Evolutionary conservation across 2,113 vertebrate species (phyloP).

Genomic region (Lanius collurio): DNA sequence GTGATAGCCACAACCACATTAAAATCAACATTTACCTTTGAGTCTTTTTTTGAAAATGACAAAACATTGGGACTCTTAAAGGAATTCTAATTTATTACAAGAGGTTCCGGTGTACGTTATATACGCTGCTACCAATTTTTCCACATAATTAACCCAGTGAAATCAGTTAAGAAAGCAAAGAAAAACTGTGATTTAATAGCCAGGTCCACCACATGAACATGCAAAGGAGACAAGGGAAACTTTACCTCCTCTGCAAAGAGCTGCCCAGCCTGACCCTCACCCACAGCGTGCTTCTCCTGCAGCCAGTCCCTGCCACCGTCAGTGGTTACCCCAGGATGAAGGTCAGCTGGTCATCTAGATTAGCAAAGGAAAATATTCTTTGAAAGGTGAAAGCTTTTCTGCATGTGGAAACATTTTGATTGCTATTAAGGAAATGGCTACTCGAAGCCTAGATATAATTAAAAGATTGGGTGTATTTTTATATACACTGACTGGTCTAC

Average conservation of each 20-base stretch:
- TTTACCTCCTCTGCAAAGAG: neutral
- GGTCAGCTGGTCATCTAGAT: neutral
- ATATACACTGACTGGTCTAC: neutral
- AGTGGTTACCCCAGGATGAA: rapidly evolving
- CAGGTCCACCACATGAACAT: constrained; percentile 1
- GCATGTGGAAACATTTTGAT: neutral
- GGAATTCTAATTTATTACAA: neutral
- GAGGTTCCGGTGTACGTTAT: neutral
- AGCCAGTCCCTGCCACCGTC: neutral
- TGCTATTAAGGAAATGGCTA: neutral
- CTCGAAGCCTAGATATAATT: neutral
- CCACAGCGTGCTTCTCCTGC: neutral
- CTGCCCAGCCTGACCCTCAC: neutral
- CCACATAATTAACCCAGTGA: neutral
- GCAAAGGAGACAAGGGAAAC: neutral
- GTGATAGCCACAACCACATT: neutral
- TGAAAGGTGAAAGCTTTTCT: neutral
- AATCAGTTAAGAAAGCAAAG: constrained; percentile 10
- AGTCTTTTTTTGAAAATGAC: neutral
- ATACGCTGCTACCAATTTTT: neutral
- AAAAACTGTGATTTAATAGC: neutral
- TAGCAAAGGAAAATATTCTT: neutral
- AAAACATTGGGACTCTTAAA: neutral
- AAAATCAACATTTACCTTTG: constrained; percentile 41
- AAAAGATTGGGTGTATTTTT: constrained; percentile 7